A percentile compares a stretch with the other conserved stretches of the same genome.
phyloP scores from a whole-genome alignment of 2,113 vertebrate species.

The Mandrillus leucophaeus region DNA sequence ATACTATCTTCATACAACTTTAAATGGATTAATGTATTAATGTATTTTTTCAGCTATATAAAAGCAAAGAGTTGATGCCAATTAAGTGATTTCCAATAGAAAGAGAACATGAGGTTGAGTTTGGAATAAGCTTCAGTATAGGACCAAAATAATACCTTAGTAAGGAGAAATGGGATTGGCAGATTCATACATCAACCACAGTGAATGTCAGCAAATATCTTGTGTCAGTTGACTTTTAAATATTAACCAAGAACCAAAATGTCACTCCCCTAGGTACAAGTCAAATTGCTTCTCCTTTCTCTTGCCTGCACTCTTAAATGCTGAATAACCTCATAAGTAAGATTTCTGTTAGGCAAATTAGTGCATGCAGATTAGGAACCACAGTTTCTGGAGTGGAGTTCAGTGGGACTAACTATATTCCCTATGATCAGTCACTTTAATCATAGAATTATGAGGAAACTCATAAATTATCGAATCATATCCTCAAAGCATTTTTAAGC shows the following conservation, averaged over 20 bases:
- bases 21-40: slow-evolving; percentile 33
- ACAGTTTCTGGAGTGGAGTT: not conserved
- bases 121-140: not conserved
- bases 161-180: not conserved
- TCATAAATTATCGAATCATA: not conserved
- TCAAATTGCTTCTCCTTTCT: not conserved
- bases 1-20: slow-evolving; percentile 33
- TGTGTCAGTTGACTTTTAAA: slow-evolving; percentile 18
- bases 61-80: not conserved
- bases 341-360: not conserved
- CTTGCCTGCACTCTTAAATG: not conserved
- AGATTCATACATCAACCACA: not conserved
- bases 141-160: not conserved
- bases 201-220: not conserved
- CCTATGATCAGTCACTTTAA: not conserved
- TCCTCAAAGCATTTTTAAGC: not conserved
- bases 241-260: slow-evolving; percentile 19
- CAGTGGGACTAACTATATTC: not conserved
- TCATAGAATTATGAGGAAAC: not conserved
- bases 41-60: slow-evolving; percentile 42
- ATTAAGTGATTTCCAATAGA: not conserved
- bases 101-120: not conserved
- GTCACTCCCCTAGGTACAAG: not conserved
- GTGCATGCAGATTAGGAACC: not conserved
- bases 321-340: not conserved